Conservation (phyloP, 2,797 vertebrate species). For the Danionella dracula region DNA sequence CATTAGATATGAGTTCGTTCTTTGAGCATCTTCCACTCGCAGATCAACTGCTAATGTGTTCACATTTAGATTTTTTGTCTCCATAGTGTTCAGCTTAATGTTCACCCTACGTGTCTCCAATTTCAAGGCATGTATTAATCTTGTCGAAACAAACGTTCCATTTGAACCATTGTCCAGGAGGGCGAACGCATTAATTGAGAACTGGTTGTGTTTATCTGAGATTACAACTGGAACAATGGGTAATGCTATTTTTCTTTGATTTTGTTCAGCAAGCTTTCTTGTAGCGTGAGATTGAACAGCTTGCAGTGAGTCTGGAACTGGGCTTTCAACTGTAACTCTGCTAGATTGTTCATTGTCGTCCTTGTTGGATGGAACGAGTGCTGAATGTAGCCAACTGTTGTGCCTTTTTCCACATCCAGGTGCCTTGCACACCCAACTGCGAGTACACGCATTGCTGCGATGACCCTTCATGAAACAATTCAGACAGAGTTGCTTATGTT, state of each 20-base stretch:
- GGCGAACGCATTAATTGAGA: neutral
- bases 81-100: neutral
- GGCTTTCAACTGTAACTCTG: neutral
- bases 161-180: neutral
- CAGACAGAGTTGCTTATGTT: neutral
- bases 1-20: neutral
- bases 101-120: neutral
- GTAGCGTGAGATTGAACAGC: neutral
- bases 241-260: constrained; percentile 60
- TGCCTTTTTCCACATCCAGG: neutral
- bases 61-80: neutral
- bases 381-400: constrained; percentile 8
- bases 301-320: neutral
- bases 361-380: neutral
- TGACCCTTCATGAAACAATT: constrained; percentile 13
- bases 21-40: neutral
- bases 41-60: neutral
- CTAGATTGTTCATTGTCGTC: too few relatives aligned
- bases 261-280: neutral
- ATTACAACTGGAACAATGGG: neutral
- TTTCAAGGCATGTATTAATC: neutral
- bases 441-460: neutral
- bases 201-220: neutral
- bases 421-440: neutral
- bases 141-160: neutral